Evolutionary conservation across 2,113 vertebrate species (phyloP), one percentile per base, ranked within the genome.

Genomic region (Microcebus tavaratra): DNA sequence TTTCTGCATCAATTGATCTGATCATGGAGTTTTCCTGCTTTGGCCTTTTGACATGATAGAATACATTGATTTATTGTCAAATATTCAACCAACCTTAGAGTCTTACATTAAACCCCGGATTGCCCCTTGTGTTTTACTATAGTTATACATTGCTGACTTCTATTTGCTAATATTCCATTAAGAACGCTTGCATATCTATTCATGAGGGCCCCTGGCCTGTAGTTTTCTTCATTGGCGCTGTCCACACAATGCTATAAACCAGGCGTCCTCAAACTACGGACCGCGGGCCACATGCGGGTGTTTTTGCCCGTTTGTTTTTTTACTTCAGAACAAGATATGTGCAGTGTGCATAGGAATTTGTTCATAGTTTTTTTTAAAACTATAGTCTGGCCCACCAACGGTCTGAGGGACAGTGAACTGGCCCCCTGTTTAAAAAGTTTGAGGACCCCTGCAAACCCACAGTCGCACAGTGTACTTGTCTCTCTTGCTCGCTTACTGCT

Each of bases 401-500:
- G 45, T 45, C 45, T 45, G 45, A 45, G 45, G 45, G 45, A 45
- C 45, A 45, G 45, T 45, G 45, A 45, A 45, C 45, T 45, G 45
- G 45, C 45, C 45, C 8, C 45, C 45, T 45, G 45, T 45, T 45
- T 45, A 45, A 45, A 45, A 45, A 8, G 45, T 45, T 45, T 45
- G 8, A 45, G 45, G 45, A 45, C 45, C 45, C 45, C 45, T 45
- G 45, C 45, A 45, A 45, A 23, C 53, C 12, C 29, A 53, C 20
- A 72, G 31, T 13, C 36, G 10, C 1, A 39, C 53, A 67, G 2
- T n/a, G 14, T 25, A 5, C 5, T 1, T 8, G 55, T 21, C 36
- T 48, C 53, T 59, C 13, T 7, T 2, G 7, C 21, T 7, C 2
- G 3, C 21, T 9, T 57, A 7, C 34, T 39, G 9, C 13, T 2